Conservation (phyloP, 2,113 vertebrate species). For the Picathartes gymnocephalus region DNA sequence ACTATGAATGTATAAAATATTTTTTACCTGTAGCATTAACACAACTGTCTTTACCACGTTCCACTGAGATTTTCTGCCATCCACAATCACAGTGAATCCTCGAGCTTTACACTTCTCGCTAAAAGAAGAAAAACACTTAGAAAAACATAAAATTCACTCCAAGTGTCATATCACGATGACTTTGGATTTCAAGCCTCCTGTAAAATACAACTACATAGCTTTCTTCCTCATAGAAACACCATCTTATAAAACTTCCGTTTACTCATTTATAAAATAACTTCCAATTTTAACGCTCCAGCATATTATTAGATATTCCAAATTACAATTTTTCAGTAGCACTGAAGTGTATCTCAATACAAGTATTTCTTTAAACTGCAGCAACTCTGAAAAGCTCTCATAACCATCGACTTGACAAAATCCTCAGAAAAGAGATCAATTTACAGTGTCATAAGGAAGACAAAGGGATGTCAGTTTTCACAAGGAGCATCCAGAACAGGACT, state of each 20-base stretch:
- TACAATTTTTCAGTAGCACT: background rate
- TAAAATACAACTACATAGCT: background rate
- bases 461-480: background rate
- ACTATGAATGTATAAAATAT: background rate
- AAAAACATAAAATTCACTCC: background rate
- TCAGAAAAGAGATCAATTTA: background rate
- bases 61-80: slow-evolving; percentile 96
- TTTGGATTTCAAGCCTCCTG: background rate
- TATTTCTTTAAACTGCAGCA: background rate
- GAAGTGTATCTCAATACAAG: background rate
- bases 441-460: background rate
- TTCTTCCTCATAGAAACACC: background rate
- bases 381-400: background rate
- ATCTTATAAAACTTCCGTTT: background rate
- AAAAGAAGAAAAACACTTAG: slow-evolving; percentile 44
- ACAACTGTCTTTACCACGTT: slow-evolving; percentile 97
- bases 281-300: background rate
- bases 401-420: background rate
- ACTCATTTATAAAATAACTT: background rate
- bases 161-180: background rate
- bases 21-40: slow-evolving; percentile 94
- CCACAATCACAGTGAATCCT: slow-evolving; percentile 98
- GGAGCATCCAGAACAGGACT: background rate
- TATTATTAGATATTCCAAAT: background rate
- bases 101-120: slow-evolving; percentile 98